Evolutionary conservation across 2,888 invertebrate genomes (phyloP).

Genomic region (Rhogogaster chlorosoma): DNA sequence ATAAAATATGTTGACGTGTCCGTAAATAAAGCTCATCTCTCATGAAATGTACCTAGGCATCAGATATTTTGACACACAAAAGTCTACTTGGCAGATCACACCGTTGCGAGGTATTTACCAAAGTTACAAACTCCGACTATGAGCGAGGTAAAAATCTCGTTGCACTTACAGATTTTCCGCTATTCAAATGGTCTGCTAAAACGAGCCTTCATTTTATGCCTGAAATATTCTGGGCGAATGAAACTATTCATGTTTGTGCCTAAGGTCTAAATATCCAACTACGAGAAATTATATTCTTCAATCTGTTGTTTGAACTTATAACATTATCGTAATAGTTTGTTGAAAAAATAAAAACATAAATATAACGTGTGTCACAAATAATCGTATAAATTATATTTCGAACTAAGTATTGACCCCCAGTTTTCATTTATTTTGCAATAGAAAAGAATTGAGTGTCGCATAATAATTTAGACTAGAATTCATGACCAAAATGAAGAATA

Average conservation of each 20-base stretch:
- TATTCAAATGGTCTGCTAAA: not conserved
- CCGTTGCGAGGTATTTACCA: not conserved
- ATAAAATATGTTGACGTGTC: not conserved
- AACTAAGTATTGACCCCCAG: not conserved
- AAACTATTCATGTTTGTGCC: not conserved
- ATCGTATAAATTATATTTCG: not conserved
- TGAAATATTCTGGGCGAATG: not conserved
- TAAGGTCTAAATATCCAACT: not conserved
- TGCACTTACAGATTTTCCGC: not conserved
- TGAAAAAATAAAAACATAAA: not conserved
- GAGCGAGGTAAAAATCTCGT: not conserved
- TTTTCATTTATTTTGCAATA: not conserved
- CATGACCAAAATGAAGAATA: not conserved
- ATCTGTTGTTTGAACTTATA: not conserved
- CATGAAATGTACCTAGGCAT: not conserved
- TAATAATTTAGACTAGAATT: not conserved
- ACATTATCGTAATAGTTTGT: not conserved
- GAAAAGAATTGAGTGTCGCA: not conserved
- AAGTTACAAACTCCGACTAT: not conserved
- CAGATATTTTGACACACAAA: not conserved
- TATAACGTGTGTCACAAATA: not conserved
- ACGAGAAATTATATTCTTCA: not conserved
- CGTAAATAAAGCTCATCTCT: not conserved
- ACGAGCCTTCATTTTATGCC: not conserved
- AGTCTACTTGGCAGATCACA: not conserved